These are phyloP conservation scores for Halisarca cf. caerulea DNA, from an alignment of 37 sponge, comb jelly and placozoan genomes.

Conservation along the genomic window DNA sequence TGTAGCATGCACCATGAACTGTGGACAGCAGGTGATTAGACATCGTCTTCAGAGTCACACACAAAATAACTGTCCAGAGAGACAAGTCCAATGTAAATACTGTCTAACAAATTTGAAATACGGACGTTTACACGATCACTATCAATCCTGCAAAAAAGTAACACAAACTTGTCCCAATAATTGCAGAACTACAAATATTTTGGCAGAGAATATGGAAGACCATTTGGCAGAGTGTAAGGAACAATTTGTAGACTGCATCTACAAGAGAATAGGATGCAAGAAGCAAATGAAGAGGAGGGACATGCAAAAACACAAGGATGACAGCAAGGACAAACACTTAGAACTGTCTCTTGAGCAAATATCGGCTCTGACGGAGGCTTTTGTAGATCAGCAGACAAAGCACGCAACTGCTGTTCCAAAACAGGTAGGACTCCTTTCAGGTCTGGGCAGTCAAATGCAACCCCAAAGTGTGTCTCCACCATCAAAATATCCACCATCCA, in stretches of 20 bases:
- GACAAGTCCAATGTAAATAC: not conserved
- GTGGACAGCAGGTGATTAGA: constrained; percentile 2
- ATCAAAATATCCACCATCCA: no score
- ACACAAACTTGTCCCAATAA: not conserved
- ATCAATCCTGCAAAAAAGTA: not conserved
- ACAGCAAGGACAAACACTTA: not conserved
- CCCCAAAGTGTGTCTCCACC: no score
- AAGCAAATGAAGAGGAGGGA: not conserved
- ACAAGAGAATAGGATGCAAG: not conserved
- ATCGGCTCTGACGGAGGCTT: not conserved
- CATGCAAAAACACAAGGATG: not conserved
- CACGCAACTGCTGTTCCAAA: no score
- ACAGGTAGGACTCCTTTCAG: no score
- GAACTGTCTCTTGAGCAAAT: not conserved
- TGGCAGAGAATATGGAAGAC: not conserved
- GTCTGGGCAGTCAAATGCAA: no score
- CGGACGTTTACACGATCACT: not conserved
- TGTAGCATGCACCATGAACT: not conserved
- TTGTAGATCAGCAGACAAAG: no score
- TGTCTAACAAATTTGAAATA: not conserved
- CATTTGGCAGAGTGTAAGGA: constrained; percentile 3
- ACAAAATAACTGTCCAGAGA: not conserved
- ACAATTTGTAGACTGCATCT: not conserved
- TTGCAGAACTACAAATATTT: not conserved
- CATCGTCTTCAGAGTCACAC: not conserved